phyloP scores from a whole-genome alignment of 2,797 vertebrate species.

The Pangasius mekongensis region DNA sequence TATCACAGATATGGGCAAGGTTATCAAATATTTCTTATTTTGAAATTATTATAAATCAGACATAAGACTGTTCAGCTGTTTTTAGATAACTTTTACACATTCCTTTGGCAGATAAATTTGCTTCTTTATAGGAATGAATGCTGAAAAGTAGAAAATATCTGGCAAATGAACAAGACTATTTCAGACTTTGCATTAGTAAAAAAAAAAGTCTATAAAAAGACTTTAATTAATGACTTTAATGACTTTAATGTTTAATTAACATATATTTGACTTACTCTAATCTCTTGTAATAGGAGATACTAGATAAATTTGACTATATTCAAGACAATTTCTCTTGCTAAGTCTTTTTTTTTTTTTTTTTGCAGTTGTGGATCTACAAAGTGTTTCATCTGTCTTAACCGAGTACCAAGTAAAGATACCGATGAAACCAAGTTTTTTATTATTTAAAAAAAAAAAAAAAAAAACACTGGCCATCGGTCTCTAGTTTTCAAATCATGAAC shows the following conservation, averaged over 20 bases:
- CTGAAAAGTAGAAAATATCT: background rate
- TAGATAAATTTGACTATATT: background rate
- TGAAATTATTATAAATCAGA: background rate
- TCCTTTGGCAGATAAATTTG: background rate
- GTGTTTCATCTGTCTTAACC: too few species aligned
- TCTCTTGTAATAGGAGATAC: background rate
- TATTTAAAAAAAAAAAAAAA: too few species aligned
- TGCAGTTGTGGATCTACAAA: too few species aligned
- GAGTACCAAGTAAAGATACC: too few species aligned
- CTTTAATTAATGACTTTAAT: too few species aligned
- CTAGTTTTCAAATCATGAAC: background rate
- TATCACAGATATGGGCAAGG: background rate
- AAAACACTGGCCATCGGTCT: background rate
- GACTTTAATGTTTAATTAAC: background rate
- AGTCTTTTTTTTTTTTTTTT: too few species aligned
- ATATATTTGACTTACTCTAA: background rate
- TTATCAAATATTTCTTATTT: background rate
- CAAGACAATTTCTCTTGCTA: too few species aligned
- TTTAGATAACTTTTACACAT: background rate
- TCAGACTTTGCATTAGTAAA: background rate
- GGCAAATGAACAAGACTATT: background rate
- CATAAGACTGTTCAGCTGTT: background rate
- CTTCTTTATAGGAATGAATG: background rate
- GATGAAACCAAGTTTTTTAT: too few species aligned
- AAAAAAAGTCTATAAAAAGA: background rate